These are phyloP conservation scores for Aporophyla nigra DNA, from an alignment of 2,888 invertebrate genomes.

Conservation along the genomic window DNA sequence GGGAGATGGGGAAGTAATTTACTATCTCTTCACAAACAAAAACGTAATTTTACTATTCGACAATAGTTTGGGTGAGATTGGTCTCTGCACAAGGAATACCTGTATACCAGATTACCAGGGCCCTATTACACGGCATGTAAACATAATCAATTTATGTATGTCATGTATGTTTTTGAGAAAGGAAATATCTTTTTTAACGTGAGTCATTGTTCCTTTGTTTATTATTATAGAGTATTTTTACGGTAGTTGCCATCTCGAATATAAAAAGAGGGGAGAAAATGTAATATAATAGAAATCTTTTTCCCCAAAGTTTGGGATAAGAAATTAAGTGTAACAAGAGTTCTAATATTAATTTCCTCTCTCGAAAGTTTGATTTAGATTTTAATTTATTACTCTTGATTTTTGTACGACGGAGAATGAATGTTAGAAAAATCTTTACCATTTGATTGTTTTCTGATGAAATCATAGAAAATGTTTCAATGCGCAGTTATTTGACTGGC, in stretches of 20 bases:
- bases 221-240: conserved; percentile 17
- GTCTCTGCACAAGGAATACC: too few relatives aligned
- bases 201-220: not conserved
- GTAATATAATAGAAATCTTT: conserved; percentile 11
- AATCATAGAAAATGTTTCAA: not conserved
- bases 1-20: too few relatives aligned
- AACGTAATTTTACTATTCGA: too few relatives aligned
- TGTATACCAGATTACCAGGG: too few relatives aligned
- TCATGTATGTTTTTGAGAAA: not conserved
- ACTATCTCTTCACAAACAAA: too few relatives aligned
- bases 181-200: not conserved
- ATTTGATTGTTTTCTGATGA: not conserved
- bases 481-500: not conserved
- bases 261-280: conserved; percentile 9
- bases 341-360: conserved; percentile 54
- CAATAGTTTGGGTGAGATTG: too few relatives aligned
- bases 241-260: not conserved
- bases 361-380: conserved; percentile 40
- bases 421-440: not conserved
- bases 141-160: too few relatives aligned
- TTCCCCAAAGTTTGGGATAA: conserved; percentile 15
- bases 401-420: conserved; percentile 17
- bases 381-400: conserved; percentile 40
- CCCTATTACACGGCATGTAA: too few relatives aligned
- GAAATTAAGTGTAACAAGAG: conserved; percentile 43